Evolutionary conservation across 2,888 invertebrate genomes (phyloP).

Genomic region (Galeruca laticollis): DNA sequence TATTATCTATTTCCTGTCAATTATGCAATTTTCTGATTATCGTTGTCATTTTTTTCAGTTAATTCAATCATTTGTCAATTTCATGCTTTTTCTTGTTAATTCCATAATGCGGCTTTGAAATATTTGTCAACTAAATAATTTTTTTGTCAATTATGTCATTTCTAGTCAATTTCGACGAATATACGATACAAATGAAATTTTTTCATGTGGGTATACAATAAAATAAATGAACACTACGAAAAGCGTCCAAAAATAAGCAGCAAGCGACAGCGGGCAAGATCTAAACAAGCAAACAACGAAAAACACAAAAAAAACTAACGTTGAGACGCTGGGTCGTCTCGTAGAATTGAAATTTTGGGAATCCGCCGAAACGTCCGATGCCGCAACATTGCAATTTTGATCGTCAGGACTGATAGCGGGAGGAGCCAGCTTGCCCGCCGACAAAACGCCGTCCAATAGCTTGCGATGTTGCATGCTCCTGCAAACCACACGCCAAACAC

Average conservation of each 20-base stretch:
- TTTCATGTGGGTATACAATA: too few species aligned
- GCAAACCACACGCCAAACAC: conserved; percentile 56
- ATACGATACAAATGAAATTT: background rate
- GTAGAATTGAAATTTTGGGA: conserved; percentile 55
- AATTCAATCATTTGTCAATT: background rate
- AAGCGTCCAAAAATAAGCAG: conserved; percentile 25
- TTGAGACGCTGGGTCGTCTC: conserved; percentile 71
- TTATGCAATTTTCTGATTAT: too few species aligned
- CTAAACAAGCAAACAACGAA: conserved; percentile 1
- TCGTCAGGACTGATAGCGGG: conserved; percentile 70
- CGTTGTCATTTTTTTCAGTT: too few species aligned
- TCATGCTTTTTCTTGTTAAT: too few species aligned
- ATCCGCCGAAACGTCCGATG: conserved; percentile 49
- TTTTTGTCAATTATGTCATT: background rate
- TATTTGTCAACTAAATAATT: too few species aligned
- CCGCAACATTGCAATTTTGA: conserved; percentile 53
- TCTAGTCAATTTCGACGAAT: background rate
- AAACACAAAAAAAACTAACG: conserved; percentile 65
- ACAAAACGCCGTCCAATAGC: conserved; percentile 61
- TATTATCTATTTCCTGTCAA: too few species aligned
- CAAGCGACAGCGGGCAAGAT: conserved; percentile 28
- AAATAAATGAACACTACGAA: background rate
- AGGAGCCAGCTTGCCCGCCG: conserved; percentile 70
- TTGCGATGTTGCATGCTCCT: conserved; percentile 70
- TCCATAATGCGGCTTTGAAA: too few species aligned